These are phyloP conservation scores for Rhyacophila brunnea DNA, from an alignment of 1,140 invertebrate species.

Conservation along the genomic window DNA sequence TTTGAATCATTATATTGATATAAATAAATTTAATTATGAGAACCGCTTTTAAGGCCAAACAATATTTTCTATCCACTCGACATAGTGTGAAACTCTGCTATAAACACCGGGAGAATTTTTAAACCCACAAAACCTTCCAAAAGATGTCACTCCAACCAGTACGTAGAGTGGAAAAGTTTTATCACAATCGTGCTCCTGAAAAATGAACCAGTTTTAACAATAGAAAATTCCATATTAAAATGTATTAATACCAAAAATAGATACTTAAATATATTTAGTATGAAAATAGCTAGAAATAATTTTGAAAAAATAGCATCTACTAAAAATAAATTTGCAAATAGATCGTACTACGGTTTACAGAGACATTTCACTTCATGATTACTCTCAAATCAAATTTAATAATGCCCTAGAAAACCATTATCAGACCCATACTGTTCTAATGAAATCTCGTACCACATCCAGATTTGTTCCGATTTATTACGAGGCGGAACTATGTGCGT, in stretches of 20 bases:
- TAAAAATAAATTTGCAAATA: neutral
- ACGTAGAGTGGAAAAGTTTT: slow-evolving; percentile 36
- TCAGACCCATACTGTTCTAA: too few relatives aligned
- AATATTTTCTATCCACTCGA: slow-evolving; percentile 62
- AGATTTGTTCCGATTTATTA: too few relatives aligned
- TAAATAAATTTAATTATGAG: too few relatives aligned
- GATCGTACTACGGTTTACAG: neutral
- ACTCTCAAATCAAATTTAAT: neutral
- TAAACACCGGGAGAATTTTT: slow-evolving; percentile 60
- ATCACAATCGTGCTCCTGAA: slow-evolving; percentile 25
- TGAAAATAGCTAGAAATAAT: neutral
- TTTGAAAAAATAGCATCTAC: neutral
- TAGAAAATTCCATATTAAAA: neutral
- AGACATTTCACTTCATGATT: neutral
- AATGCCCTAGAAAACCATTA: too few relatives aligned
- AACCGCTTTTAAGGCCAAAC: slow-evolving; percentile 55
- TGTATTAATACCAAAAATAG: neutral
- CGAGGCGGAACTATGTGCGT: too few relatives aligned
- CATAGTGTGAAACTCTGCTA: slow-evolving; percentile 60
- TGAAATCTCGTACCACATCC: too few relatives aligned
- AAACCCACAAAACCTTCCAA: slow-evolving; percentile 56
- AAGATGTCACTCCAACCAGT: slow-evolving; percentile 60
- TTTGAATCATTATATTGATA: too few relatives aligned
- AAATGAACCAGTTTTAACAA: slow-evolving; percentile 4
- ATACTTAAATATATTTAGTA: neutral